Conservation (phyloP, 2,113 vertebrate species). For the Perca flavescens region DNA sequence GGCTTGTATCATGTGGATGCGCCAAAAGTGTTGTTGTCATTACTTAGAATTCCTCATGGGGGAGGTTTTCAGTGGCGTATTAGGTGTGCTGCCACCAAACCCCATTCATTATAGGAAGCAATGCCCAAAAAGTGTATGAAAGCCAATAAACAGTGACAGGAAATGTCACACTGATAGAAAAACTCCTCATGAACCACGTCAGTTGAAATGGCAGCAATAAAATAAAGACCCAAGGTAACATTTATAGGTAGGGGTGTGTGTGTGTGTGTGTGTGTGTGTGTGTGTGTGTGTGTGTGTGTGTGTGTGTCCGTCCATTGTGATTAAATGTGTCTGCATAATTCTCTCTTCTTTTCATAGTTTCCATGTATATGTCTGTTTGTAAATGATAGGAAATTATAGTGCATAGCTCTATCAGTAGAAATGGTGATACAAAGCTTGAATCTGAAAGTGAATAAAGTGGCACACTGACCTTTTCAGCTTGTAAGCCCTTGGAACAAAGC, state of each 20-base stretch:
- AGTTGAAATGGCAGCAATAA: constrained; percentile 44
- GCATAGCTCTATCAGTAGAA: too few species aligned
- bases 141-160: constrained; percentile 45
- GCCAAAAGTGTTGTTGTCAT: too few species aligned
- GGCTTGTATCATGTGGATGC: too few species aligned
- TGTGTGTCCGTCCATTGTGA: too few species aligned
- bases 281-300: too few species aligned
- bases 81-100: constrained; percentile 18
- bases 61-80: constrained; percentile 11
- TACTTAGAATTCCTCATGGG: too few species aligned
- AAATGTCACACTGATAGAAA: constrained; percentile 49
- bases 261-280: too few species aligned
- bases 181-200: constrained; percentile 13
- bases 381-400: too few species aligned
- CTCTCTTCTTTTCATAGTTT: too few species aligned
- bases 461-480: neutral
- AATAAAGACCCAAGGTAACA: constrained; percentile 13
- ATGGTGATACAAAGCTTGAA: too few species aligned
- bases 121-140: constrained; percentile 35
- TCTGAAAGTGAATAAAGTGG: neutral
- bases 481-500: neutral
- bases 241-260: constrained; percentile 22
- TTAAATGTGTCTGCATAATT: too few species aligned
- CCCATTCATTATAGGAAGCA: constrained; percentile 35
- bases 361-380: too few species aligned